Base-by-base conservation (phyloP, 2,797 vertebrate genomes). In the Chelidonichthys spinosus region DNA sequence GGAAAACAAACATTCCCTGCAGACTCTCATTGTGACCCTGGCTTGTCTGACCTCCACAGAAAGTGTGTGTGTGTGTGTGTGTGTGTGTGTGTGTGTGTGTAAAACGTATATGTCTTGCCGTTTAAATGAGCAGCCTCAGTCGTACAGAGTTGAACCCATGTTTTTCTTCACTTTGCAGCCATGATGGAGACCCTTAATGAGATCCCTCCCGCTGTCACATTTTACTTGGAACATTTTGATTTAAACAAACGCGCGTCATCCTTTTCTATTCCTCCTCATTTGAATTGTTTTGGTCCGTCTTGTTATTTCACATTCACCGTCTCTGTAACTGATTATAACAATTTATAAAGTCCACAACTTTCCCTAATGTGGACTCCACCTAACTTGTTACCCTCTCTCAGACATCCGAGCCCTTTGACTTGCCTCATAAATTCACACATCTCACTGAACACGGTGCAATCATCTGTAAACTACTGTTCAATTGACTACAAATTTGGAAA, bases 141-240 rank as follows among this genome's bases (percentile, higher is more conserved):
- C 69, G 63, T 10, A 37, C 77, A 6, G 35, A 94, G 93, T 88
- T 93, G 89, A 93, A 87, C 74, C 77, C 25, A 73, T 92, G 92
- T 92, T 94, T 94, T 93, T 89, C 90, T 94, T 89, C 92, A 92
- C 76, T 70, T 72, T 90, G 88, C 85, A 90, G 88, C 93, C 63
- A 17, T 9, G 90, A 85, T n/a, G 76, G 91, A 91, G 88, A 87
- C 70, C n/a, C 46, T 86, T 47, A 87, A 79, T 70, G 78, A 90
- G 85, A 82, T 92, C 92, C 88, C 87, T 92, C 90, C 33, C 85
- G 49, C 81, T 88, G 93, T 92, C 92, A 87, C 88, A 73, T 68
- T 90, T 86, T 73, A 92, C 93, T 92, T 90, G 90, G 72, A 78
- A 11, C 76, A 11, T 81, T 74, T 83, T 75, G 44, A 78, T 72